A percentile compares a stretch with the other conserved stretches of the same genome.
Conservation (phyloP, 2,888 invertebrate genomes). For the Meandrusa payeni region DNA sequence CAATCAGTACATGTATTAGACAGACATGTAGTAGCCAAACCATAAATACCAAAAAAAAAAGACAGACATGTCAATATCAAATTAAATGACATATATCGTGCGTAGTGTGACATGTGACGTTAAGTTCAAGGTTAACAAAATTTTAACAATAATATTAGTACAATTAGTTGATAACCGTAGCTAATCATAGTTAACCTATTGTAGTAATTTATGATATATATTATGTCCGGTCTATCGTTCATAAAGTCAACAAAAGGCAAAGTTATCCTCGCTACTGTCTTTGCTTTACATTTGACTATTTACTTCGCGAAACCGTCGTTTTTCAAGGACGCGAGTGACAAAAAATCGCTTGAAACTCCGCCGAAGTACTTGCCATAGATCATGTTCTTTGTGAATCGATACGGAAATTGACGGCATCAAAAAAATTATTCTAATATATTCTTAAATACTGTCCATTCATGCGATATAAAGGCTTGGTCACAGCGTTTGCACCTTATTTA, state of each 20-base stretch:
- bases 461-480: constrained; percentile 50
- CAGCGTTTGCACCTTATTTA: constrained; percentile 36
- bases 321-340: constrained; percentile 54
- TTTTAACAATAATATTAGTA: no score
- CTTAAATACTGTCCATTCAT: no score
- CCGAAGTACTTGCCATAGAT: constrained; percentile 64
- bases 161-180: no score
- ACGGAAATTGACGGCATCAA: constrained; percentile 35
- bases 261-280: constrained; percentile 63
- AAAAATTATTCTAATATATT: constrained; percentile 29
- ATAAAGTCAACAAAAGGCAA: constrained; percentile 66
- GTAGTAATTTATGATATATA: constrained; percentile 4
- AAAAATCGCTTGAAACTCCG: constrained; percentile 40
- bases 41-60: no score
- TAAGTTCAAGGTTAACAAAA: background rate
- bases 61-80: no score
- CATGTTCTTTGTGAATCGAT: constrained; percentile 26
- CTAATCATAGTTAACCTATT: constrained; percentile 11
- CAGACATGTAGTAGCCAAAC: no score
- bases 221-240: constrained; percentile 60
- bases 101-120: no score
- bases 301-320: constrained; percentile 67
- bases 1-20: no score
- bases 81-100: no score
- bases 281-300: constrained; percentile 59